Conservation (phyloP, 2,888 invertebrate genomes). For the Drosophila neotestacea region DNA sequence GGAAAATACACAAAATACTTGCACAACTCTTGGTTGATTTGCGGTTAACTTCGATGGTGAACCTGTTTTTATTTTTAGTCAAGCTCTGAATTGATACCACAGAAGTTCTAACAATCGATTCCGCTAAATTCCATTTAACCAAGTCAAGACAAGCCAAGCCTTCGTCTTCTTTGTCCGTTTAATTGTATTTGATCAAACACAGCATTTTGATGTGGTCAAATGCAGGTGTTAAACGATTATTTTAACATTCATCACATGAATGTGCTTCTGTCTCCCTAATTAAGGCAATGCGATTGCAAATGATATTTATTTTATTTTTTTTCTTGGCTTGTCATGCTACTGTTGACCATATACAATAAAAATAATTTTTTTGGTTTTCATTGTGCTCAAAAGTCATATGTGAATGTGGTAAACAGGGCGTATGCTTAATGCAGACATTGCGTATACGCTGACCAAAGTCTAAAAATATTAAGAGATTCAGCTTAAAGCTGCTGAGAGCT, state of each 20-base stretch:
- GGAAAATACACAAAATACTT: constrained; percentile 31
- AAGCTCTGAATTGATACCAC: constrained; percentile 32
- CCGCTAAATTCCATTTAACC: constrained; percentile 9
- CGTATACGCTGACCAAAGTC: constrained; percentile 2
- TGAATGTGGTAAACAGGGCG: constrained; percentile 9
- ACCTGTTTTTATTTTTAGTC: constrained; percentile 47
- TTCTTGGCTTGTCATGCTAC: constrained; percentile 29
- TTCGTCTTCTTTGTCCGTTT: constrained; percentile 11
- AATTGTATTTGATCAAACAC: constrained; percentile 19
- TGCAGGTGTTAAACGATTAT: constrained; percentile 48
- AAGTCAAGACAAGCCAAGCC: constrained; percentile 23
- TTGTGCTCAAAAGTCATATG: neutral
- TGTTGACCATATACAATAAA: neutral
- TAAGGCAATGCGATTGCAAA: constrained; percentile 35
- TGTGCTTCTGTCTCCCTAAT: constrained; percentile 27
- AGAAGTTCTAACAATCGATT: constrained; percentile 13
- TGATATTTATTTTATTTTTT: neutral
- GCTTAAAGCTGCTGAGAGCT: neutral
- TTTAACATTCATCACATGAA: constrained; percentile 26
- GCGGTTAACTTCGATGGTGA: constrained; percentile 39
- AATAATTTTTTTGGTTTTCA: neutral
- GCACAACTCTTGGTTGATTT: constrained; percentile 20
- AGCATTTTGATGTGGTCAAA: constrained; percentile 36
- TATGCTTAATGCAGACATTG: constrained; percentile 16
- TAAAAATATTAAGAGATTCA: neutral